Base-by-base conservation (phyloP, 30 jellyfish, hydroid and myxozoan genomes). In the Chironex yamaguchii region DNA sequence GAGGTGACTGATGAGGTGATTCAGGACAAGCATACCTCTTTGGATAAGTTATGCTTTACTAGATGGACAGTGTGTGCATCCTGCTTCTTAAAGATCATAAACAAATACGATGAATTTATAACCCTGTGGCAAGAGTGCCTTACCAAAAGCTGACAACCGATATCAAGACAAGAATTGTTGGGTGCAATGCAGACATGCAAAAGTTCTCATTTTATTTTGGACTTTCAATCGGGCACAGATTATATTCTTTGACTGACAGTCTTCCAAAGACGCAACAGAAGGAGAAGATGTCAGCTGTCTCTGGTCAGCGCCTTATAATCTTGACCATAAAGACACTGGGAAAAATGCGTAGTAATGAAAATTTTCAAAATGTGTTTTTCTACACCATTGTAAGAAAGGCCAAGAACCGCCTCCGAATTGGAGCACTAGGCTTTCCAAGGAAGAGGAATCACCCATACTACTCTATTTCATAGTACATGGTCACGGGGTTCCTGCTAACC, bases 1-100 rank as follows among this genome's bases (percentile, higher is more conserved):
- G 83, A 31, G 31, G 23, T 70, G 30, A 0, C 32, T 17, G 32
- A 70, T 2, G 83, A 13, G 23, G n/a, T n/a, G n/a, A n/a, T n/a
- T n/a, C n/a, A n/a, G n/a, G 83, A 70, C 83, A 70, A 36, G 69
- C 69, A 20, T 31, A 27, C 58, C 9, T n/a, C n/a, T n/a, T n/a
- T n/a, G n/a, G n/a, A n/a, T n/a, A 50, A 76, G 21, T 33, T 76
- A 53, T 50, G 71, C 32, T 30, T 30, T 4, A 69, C 90, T 29
- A 48, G 90, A 28, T 82, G 90, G 90, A 67, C 90, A 33, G 92
- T 82, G 62, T 89, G 90, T 13, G 92, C 92, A 20, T n/a, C 63
- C 17, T 34, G 92, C 71, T 82, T 67, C 52, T 29, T 32, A 34
- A 34, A 48, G 33, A 82, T 82, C 79, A 50, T 82, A 20, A 30